phyloP scores from a whole-genome alignment of 2,797 vertebrate genomes.

The Channallabes apus region DNA sequence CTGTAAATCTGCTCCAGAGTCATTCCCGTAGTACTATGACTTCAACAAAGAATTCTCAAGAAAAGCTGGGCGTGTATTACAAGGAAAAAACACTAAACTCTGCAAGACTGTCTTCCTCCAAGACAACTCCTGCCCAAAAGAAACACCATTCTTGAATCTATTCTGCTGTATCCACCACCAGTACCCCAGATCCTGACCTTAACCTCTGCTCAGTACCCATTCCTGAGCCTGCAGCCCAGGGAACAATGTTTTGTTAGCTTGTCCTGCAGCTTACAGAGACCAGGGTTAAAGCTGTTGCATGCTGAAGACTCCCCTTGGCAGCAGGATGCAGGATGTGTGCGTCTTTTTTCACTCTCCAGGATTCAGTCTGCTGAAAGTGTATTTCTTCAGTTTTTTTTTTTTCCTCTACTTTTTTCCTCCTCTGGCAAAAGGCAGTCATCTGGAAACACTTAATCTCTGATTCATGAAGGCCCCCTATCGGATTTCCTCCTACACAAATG shows the following conservation, averaged over 20 bases:
- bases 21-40: neutral
- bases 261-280: neutral
- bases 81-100: neutral
- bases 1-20: neutral
- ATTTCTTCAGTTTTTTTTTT: constrained; percentile 57
- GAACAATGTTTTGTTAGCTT: constrained; percentile 35
- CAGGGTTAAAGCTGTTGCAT: constrained; percentile 1
- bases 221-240: neutral
- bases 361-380: constrained; percentile 64
- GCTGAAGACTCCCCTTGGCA: constrained; percentile 53
- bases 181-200: constrained; percentile 16
- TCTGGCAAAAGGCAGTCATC: constrained; percentile 71
- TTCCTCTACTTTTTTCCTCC: constrained; percentile 19
- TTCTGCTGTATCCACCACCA: constrained; percentile 11
- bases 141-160: neutral
- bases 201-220: constrained; percentile 7
- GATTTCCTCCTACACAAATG: constrained; percentile 73
- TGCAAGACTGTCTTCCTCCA: neutral
- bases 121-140: neutral
- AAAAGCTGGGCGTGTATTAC: neutral
- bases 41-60: neutral
- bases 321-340: constrained; percentile 62
- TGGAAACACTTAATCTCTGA: constrained; percentile 80
- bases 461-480: constrained; percentile 74
- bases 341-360: constrained; percentile 49